Evolutionary conservation across 2,797 vertebrate species (phyloP), one percentile per base, ranked within the genome.

Genomic region (Helarctos malayanus): DNA sequence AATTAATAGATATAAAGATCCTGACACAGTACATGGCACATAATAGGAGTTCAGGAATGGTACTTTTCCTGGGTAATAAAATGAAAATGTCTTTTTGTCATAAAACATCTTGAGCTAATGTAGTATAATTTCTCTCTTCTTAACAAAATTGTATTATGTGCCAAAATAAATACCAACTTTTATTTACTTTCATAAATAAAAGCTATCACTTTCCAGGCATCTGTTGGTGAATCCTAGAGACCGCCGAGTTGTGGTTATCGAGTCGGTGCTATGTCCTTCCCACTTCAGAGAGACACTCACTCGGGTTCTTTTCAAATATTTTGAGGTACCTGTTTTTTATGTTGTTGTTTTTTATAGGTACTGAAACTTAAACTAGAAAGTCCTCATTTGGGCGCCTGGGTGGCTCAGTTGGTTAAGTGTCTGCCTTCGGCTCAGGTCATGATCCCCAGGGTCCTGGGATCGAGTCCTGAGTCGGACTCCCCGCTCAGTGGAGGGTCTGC

Each of bases 231-330:
- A 99, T 97, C 99, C 99, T 93, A 99, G 99, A 97, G 99, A 99
- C 98, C 99, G 99, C 95, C 99, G 99, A 84, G 99, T 99, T 98
- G 99, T 99, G 97, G 98, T 99, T 97, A 99, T 99, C 41, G 99
- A 99, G 97, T 99, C 99, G 0, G 99, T 99, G 81, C 99, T 99
- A 89, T 99, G 99, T 93, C 99, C 99, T 18, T 99, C 99, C 7
- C 99, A 99, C 99, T 99, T 99, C 99, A 99, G 99, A 97, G 99
- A 99, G 98, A 99, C 99, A 0, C 99, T 99, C 96, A 99, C 99
- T 87, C 99, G 99, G 93, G 99, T 99, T 97, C 99, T 99, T 96
- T 99, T 99, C 98, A 99, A 99, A 97, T 99, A 99, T 98, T 99
- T 99, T 99, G 99, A 99, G 99, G 99, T 99, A 98, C 0, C 0